Conservation (phyloP, 2,113 vertebrate species). For the Seriola aureovittata region DNA sequence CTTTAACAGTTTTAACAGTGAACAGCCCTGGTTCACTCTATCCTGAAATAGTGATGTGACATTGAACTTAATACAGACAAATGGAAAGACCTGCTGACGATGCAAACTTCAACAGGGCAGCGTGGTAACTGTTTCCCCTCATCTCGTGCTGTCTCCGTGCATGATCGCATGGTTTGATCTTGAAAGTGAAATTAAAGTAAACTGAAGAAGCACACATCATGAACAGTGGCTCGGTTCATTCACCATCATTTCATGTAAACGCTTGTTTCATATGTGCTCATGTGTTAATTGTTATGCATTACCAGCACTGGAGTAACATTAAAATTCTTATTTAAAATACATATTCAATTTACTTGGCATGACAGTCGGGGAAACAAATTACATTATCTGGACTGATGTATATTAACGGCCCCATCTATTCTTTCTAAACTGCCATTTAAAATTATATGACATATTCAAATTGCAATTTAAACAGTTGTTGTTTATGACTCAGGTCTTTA, state of each 20-base stretch:
- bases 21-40: not conserved
- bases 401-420: not conserved
- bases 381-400: not conserved
- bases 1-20: not conserved
- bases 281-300: not conserved
- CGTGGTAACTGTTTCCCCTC: not conserved
- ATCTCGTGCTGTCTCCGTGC: not conserved
- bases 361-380: too few relatives aligned
- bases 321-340: not conserved
- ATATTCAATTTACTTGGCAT: too few relatives aligned
- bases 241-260: not conserved
- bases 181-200: not conserved
- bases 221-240: not conserved
- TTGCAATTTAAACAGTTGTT: too few relatives aligned
- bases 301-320: not conserved
- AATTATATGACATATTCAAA: too few relatives aligned
- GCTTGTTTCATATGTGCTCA: not conserved
- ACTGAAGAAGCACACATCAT: not conserved
- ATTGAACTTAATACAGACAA: constrained; percentile 14
- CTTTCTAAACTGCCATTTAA: too few relatives aligned
- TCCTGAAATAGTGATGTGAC: not conserved
- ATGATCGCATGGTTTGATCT: not conserved
- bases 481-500: not conserved
- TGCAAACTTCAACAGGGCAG: not conserved
- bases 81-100: constrained; percentile 5